Evolutionary conservation across 1,140 invertebrate genomes (phyloP).

Genomic region (Diorhabda carinulata): DNA sequence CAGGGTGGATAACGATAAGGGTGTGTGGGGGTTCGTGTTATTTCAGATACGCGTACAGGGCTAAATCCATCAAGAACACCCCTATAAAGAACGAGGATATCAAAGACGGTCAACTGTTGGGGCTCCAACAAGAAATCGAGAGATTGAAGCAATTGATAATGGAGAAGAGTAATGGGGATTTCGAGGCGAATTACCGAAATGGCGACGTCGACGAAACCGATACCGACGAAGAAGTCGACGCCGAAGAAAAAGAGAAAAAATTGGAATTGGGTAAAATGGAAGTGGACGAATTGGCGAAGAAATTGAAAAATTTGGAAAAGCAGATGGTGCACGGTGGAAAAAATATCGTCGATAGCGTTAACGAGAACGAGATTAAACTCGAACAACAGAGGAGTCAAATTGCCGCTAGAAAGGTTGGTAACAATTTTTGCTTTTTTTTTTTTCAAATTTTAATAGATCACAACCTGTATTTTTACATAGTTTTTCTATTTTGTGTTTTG

Average conservation of each 20-base stretch:
- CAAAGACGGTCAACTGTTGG: constrained; percentile 44
- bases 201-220: constrained; percentile 27
- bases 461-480: too few species aligned
- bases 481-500: too few species aligned
- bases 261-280: constrained; percentile 45
- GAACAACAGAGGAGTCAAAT: constrained; percentile 77
- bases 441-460: too few species aligned
- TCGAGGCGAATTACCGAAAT: constrained; percentile 14
- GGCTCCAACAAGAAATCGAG: constrained; percentile 45
- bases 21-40: too few species aligned
- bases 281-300: constrained; percentile 50
- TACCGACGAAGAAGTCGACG: constrained; percentile 37
- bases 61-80: constrained; percentile 93
- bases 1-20: too few species aligned
- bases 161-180: constrained; percentile 38
- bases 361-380: constrained; percentile 80
- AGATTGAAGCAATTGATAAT: constrained; percentile 42
- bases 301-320: constrained; percentile 72
- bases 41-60: constrained; percentile 76
- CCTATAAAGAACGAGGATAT: constrained; percentile 95
- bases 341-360: constrained; percentile 87
- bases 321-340: constrained; percentile 81
- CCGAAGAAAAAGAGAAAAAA: constrained; percentile 41
- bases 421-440: constrained; percentile 9
- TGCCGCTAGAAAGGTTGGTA: constrained; percentile 71